Base-by-base conservation (phyloP, 1,140 invertebrate species). In the Zaprionus inermis region DNA sequence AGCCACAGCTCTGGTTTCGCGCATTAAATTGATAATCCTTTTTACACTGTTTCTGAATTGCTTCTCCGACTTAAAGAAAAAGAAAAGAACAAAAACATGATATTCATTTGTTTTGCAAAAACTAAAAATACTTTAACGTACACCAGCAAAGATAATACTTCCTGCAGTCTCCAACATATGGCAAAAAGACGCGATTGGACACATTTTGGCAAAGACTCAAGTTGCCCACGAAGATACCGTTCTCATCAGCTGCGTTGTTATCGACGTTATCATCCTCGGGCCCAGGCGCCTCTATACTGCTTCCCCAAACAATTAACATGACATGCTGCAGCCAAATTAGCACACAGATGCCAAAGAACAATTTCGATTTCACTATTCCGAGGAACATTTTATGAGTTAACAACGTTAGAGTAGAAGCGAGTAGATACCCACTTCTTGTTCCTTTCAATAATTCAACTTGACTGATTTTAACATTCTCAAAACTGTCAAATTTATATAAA, bases 101-200 rank as follows among this genome's bases (percentile, higher is more conserved):
- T 4, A 6, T 32, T 18, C 14, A 32, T 6, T n/a, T 24, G 4
- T 16, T 6, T 6, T 22, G 10, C 3, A 4, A 5, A 16, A 14
- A 5, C 0, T 24, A n/a, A 4, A 54, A 14, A 34, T 22, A 5
- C 0, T 32, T 14, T 20, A n/a, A 74, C 76, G 65, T 32, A 88
- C 83, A 54, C 18, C 76, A 78, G 55, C 83, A 89, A 0, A 83
- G 52, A 22, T 89, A 88, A 46, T 88, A 88, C n/a, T 57, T 88
- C 18, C 36, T 54, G 41, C 83, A 89, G 44, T 88, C 64, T 0
- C 79, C 84, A 20, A 88, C 77, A 75, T 78, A 83, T 1, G 84
- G 84, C 34, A 88, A 22, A 28, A 88, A 88, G 0, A 86, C 80
- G 54, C 66, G 74, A 41, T 80, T 72, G 10, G 70, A 63, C 24